Evolutionary conservation across 2,888 invertebrate species (phyloP).

Genomic region (Athripsodes cinereus): DNA sequence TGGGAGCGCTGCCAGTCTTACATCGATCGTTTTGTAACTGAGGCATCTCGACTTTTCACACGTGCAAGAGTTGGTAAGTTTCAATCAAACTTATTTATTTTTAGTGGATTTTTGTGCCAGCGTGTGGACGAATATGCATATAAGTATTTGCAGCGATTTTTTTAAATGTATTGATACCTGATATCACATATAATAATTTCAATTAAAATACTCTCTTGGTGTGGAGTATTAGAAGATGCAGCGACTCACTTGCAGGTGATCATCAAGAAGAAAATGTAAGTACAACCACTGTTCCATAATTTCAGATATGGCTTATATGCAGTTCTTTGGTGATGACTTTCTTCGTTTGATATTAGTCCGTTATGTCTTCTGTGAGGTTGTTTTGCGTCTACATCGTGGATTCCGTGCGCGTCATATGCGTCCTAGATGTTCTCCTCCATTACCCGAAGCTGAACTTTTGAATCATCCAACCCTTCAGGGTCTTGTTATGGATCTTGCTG

Average conservation of each 20-base stretch:
- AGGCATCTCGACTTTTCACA: slow-evolving; percentile 78
- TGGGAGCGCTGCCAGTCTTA: slow-evolving; percentile 89
- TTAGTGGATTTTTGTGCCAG: no score
- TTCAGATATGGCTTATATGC: slow-evolving; percentile 63
- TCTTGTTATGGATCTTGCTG: slow-evolving; percentile 76
- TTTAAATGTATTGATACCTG: no score
- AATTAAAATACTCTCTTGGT: no score
- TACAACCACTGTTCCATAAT: slow-evolving; percentile 21
- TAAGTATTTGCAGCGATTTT: no score
- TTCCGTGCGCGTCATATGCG: slow-evolving; percentile 80
- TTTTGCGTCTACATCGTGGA: slow-evolving; percentile 80
- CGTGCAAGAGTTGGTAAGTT: slow-evolving; percentile 73
- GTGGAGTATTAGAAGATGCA: neutral
- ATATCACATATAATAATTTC: no score
- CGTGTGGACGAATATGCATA: no score
- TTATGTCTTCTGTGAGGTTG: slow-evolving; percentile 90
- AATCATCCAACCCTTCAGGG: slow-evolving; percentile 77
- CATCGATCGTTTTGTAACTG: slow-evolving; percentile 83
- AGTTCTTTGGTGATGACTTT: slow-evolving; percentile 94
- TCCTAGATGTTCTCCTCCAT: slow-evolving; percentile 76
- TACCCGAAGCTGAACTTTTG: slow-evolving; percentile 81
- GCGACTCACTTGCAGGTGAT: neutral
- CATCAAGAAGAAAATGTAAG: neutral
- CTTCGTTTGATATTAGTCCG: slow-evolving; percentile 80
- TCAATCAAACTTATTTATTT: no score